Evolutionary conservation across 2,888 invertebrate species (phyloP).

Genomic region (Parnassius smintheus): DNA sequence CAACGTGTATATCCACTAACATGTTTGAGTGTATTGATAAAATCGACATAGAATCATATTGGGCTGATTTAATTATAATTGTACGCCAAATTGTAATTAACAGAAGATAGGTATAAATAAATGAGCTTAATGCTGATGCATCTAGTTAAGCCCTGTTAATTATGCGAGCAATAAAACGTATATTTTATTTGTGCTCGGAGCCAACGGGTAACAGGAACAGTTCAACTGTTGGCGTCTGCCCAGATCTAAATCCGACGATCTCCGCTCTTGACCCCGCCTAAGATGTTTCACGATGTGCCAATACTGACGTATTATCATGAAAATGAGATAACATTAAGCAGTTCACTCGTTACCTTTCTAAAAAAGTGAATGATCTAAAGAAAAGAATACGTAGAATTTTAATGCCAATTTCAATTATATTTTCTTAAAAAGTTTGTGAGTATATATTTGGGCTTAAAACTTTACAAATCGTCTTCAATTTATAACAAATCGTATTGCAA

Average conservation of each 20-base stretch:
- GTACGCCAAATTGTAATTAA: constrained; percentile 11
- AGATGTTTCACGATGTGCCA: constrained; percentile 53
- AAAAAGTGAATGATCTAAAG: constrained; percentile 1
- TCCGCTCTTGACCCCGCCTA: constrained; percentile 69
- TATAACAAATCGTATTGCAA: constrained; percentile 37
- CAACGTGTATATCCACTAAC: background rate
- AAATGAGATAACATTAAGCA: constrained; percentile 26
- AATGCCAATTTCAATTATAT: constrained; percentile 14
- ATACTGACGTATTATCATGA: constrained; percentile 38
- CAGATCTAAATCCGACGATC: constrained; percentile 68
- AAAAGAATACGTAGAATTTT: constrained; percentile 1
- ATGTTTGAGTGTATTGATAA: no score
- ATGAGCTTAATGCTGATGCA: constrained; percentile 17
- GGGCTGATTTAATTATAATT: constrained; percentile 1
- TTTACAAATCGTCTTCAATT: constrained; percentile 14
- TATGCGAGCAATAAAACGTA: constrained; percentile 32
- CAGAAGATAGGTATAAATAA: constrained; percentile 16
- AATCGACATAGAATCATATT: background rate
- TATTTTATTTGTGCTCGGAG: constrained; percentile 27
- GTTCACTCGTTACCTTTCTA: constrained; percentile 10
- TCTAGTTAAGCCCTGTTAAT: constrained; percentile 27
- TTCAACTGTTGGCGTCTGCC: constrained; percentile 57
- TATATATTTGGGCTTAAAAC: background rate
- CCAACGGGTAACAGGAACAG: constrained; percentile 43
- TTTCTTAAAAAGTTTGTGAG: constrained; percentile 20